Base-by-base conservation (phyloP, 1,140 invertebrate genomes). In the Ceratina australensis region DNA sequence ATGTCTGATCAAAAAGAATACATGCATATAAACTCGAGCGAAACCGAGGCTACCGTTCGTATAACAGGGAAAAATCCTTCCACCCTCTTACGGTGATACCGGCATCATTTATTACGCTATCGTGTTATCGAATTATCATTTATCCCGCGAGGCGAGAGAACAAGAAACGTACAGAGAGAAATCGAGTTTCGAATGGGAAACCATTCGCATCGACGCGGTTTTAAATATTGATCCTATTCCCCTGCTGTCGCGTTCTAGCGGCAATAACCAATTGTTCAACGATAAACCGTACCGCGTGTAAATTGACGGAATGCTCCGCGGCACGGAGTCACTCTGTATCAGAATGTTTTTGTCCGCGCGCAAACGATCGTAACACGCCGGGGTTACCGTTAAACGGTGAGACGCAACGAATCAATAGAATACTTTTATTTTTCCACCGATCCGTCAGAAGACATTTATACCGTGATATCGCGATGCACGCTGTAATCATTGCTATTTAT, bases 341-440 rank as follows among this genome's bases (percentile, higher is more conserved):
- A 54, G 82, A 82, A 83, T 82, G 76, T 83, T 83, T 83, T 79
- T 82, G 82, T 80, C 47, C 33, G 67, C 74, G 74, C 13, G 61
- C 73, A 52, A 74, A 26, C 49, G 42, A 66, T 28, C 71, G 54
- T 74, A 47, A 71, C 42, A 28, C 59, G 67, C 64, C 50, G 20
- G 13, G 47, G 67, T 66, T 69, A 72, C n/a, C 79, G 80, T 75
- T 68, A 67, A 82, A 65, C 56, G 59, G 72, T 24, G 49, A 69
- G 33, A 28, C 56, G 26, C 63, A 79, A 82, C 81, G 72, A 82
- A 82, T 28, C 61, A 71, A 28, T 79, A 28, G 0, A 3, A 28
- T 18, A 10, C 22, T 42, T 20, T 24, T 18, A 56, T 33, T 20
- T 42, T 33, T 42, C 16, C 26, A 56, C 5, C n/a, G 7, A 33